Conservation (phyloP, 2,888 invertebrate species). For the Dendrolimus pini region DNA sequence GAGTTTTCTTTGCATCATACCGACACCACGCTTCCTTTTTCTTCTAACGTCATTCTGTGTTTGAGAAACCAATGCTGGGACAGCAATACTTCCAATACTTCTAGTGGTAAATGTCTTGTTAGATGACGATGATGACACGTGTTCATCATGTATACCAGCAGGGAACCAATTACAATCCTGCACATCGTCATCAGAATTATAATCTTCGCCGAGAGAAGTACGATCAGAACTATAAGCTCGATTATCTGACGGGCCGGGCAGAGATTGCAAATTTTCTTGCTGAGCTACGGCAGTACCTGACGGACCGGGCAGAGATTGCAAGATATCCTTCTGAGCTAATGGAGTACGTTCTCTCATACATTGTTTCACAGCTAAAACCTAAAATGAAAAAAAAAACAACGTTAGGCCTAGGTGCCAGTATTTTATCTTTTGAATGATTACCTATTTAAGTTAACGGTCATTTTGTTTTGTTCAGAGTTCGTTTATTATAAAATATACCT, state of each 20-base stretch:
- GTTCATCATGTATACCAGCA: conserved; percentile 3
- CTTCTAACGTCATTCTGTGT: conserved; percentile 3
- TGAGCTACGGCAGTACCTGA: conserved; percentile 1
- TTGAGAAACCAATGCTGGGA: too few relatives aligned
- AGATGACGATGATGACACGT: conserved; percentile 4
- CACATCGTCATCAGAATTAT: conserved; percentile 2
- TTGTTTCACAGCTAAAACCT: conserved; percentile 2
- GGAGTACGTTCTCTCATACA: conserved; percentile 1
- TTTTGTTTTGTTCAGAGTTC: conserved; percentile 2
- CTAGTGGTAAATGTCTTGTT: conserved; percentile 1
- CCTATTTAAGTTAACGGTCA: conserved; percentile 1
- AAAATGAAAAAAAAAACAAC: conserved; percentile 2
- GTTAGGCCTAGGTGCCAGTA: conserved; percentile 1
- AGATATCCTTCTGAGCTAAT: conserved; percentile 2
- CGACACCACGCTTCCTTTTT: conserved; percentile 1
- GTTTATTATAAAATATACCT: conserved; percentile 1
- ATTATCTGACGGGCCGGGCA: conserved; percentile 1
- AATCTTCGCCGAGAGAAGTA: background rate
- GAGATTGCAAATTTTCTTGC: conserved; percentile 2
- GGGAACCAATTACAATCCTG: conserved; percentile 1
- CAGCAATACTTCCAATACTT: conserved; percentile 1
- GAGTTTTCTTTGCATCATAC: too few relatives aligned
- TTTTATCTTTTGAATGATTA: conserved; percentile 1
- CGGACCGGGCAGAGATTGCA: background rate
- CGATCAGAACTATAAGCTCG: conserved; percentile 1